Evolutionary conservation across 2,113 vertebrate species (phyloP), one percentile per base, ranked within the genome.

Genomic region (Halichoerus grypus): DNA sequence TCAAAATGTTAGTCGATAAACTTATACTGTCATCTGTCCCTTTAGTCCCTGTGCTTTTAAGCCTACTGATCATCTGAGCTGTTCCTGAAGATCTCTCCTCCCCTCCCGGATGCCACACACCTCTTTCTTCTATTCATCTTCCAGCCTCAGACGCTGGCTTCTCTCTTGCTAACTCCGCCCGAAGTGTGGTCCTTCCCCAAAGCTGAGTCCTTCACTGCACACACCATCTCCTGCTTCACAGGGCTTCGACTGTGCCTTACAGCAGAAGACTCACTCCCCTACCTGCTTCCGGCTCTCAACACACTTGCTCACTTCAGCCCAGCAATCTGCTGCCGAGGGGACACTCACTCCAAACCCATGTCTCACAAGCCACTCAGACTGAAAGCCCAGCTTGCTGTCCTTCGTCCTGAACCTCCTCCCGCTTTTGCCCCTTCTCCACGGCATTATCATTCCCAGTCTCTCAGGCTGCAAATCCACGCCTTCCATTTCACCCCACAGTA

Each of bases 401-500:
- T 15, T 61, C 33, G 61, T 91, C 31, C n/a, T 39, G 51, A 42
- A 26, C 24, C 33, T 39, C 39, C 10, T 14, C 26, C 81, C 59
- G 2, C 72, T 11, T 1, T 22, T 7, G 55, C 18, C 42, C 46
- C 4, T n/a, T 80, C 82, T 80, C 57, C 1, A 3, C 0, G 7
- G 24, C 31, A 39, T 4, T 15, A 21, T 22, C 67, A 42, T 18
- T 67, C 53, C 55, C 24, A 5, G 36, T 24, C 57, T 91, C 92
- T 57, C 71, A 7, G 71, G 39, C 71, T 42, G 11, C 46, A 53
- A n/a, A 19, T 10, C n/a, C 59, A 46, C 28, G 71, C 22, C 65
- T 88, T 57, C 36, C 22, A 31, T 26, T 18, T 39, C 63, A 63
- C 18, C 10, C 46, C 63, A 33, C 14, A 7, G 76, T 76, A 26